These are phyloP conservation scores for Vanessa tameamea DNA, from an alignment of 1,140 invertebrate species.

Conservation along the genomic window DNA sequence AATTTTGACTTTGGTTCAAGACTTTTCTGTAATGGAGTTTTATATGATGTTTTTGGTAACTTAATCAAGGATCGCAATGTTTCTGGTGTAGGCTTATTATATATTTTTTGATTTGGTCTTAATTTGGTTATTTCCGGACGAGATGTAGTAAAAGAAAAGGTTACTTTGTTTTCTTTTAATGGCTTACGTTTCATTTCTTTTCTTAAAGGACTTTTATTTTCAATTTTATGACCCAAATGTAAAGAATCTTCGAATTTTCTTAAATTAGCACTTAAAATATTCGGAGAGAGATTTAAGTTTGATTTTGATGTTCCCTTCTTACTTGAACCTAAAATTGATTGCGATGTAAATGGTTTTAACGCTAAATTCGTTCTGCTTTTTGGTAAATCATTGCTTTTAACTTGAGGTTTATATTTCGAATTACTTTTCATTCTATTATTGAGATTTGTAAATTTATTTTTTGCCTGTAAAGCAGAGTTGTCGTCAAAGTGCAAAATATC, in stretches of 20 bases:
- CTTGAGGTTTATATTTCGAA: background rate
- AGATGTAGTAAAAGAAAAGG: slow-evolving; percentile 44
- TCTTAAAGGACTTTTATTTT: background rate
- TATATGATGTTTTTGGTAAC: slow-evolving; percentile 6
- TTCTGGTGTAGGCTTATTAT: background rate
- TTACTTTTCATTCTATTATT: background rate
- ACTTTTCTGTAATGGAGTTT: slow-evolving; percentile 9
- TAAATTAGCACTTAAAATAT: background rate
- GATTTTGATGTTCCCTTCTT: background rate
- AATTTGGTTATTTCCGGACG: slow-evolving; percentile 22
- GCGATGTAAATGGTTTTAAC: background rate
- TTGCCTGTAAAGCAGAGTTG: background rate
- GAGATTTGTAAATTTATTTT: background rate
- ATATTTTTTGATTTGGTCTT: slow-evolving; percentile 15
- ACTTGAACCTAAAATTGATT: background rate
- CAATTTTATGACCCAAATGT: background rate
- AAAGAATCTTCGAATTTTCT: background rate
- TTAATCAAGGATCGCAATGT: background rate
- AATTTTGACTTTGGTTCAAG: slow-evolving; percentile 3
- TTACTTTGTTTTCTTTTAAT: slow-evolving; percentile 43
- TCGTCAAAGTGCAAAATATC: slow-evolving; percentile 5
- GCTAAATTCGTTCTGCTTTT: background rate
- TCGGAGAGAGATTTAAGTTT: background rate
- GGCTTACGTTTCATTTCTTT: slow-evolving; percentile 30
- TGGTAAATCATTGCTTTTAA: background rate